Percentiles rank a stretch among this genome's conserved stretches.
phyloP scores from a whole-genome alignment of 2,888 invertebrate species.

The Leptopilina myrica region DNA sequence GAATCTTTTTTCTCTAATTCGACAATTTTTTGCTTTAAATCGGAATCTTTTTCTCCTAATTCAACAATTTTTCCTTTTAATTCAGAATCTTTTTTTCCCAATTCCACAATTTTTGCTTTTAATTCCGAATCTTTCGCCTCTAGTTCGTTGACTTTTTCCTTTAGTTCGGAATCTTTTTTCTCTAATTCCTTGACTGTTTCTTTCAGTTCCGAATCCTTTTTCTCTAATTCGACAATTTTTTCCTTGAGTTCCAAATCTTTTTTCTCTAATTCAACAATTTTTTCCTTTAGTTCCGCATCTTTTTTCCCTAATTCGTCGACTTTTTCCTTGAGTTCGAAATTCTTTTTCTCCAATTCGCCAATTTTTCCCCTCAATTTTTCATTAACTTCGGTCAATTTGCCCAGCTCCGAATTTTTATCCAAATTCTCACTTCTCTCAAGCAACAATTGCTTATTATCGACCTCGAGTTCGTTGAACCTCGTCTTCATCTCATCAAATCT shows the following conservation, averaged over 20 bases:
- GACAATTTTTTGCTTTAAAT: constrained; percentile 9
- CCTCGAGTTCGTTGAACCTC: constrained; percentile 52
- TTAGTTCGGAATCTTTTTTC: constrained; percentile 37
- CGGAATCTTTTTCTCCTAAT: constrained; percentile 42
- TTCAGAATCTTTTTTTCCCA: constrained; percentile 40
- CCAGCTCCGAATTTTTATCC: constrained; percentile 44
- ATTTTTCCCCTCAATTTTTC: constrained; percentile 54
- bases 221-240: constrained; percentile 30
- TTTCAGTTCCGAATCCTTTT: constrained; percentile 21
- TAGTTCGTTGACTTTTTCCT: constrained; percentile 32
- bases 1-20: constrained; percentile 3
- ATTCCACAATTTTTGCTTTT: constrained; percentile 34
- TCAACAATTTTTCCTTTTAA: constrained; percentile 30
- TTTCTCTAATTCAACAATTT: neutral
- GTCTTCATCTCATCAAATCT: constrained; percentile 32
- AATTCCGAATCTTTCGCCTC: constrained; percentile 44
- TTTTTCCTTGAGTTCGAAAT: neutral
- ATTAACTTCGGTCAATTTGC: constrained; percentile 42
- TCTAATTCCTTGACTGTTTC: constrained; percentile 6
- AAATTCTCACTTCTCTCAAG: constrained; percentile 14
- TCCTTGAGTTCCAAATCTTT: neutral
- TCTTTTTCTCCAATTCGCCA: constrained; percentile 46
- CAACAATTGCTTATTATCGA: too few species aligned
- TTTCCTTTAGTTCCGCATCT: constrained; percentile 37
- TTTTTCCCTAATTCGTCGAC: constrained; percentile 22